phyloP scores from a whole-genome alignment of 1,140 invertebrate genomes.

The Cydia pomonella region DNA sequence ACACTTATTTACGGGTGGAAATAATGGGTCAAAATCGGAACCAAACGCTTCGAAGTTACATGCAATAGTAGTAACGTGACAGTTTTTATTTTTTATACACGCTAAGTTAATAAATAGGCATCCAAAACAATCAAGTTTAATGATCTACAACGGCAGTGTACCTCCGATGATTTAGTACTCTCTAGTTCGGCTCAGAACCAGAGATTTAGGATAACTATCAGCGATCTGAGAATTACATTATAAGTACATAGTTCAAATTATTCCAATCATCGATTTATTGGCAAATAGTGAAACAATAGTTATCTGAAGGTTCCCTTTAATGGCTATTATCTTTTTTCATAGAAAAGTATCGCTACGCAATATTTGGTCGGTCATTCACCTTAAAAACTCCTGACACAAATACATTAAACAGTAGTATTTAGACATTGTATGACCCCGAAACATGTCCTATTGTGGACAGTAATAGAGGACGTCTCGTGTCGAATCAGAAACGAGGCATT shows the following conservation, averaged over 20 bases:
- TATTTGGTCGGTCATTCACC: constrained; percentile 55
- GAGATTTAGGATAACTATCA: no score
- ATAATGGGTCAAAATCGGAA: background rate
- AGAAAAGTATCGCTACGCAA: constrained; percentile 17
- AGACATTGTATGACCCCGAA: constrained; percentile 68
- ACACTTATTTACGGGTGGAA: background rate
- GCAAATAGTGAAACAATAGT: constrained; percentile 6
- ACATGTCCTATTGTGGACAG: constrained; percentile 68
- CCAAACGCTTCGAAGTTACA: background rate
- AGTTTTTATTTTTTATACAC: background rate
- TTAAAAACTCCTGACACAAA: constrained; percentile 64
- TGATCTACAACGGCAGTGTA: no score
- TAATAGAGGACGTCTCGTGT: constrained; percentile 76
- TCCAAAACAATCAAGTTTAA: no score
- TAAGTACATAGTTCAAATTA: background rate
- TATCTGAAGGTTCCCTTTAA: constrained; percentile 2
- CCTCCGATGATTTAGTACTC: no score
- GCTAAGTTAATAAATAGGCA: background rate
- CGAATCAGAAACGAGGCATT: constrained; percentile 69
- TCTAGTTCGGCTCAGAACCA: no score
- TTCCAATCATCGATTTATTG: background rate
- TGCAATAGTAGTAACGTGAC: no score
- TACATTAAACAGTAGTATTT: constrained; percentile 53
- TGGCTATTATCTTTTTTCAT: constrained; percentile 26
- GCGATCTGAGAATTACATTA: background rate